Percentiles rank a stretch among this genome's conserved stretches.
phyloP scores from a whole-genome alignment of 2,888 invertebrate genomes.

The Autographa pulchrina region DNA sequence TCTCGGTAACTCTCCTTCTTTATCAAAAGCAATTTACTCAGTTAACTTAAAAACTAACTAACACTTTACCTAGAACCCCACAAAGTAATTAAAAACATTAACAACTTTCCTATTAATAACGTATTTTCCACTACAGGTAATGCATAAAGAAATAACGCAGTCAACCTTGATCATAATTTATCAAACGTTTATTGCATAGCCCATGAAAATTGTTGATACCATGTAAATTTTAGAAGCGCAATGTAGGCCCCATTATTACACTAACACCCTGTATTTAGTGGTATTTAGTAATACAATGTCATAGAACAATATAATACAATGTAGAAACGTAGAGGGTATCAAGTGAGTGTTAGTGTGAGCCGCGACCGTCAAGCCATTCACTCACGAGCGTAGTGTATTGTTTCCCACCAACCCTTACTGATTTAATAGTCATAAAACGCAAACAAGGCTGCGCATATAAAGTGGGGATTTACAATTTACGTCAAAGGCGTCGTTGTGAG shows the following conservation, averaged over 20 bases:
- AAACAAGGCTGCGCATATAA: conserved; percentile 56
- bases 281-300: conserved; percentile 20
- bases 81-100: conserved; percentile 1
- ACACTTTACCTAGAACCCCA: neutral
- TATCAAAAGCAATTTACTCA: neutral
- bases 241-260: conserved; percentile 40
- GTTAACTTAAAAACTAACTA: neutral
- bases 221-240: conserved; percentile 44
- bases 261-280: conserved; percentile 43
- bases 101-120: neutral
- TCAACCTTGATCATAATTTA: no score
- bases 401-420: conserved; percentile 48
- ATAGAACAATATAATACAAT: conserved; percentile 15
- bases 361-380: conserved; percentile 20
- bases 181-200: conserved; percentile 8
- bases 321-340: conserved; percentile 13
- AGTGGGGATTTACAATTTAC: conserved; percentile 49
- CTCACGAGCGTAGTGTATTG: conserved; percentile 28
- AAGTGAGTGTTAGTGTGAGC: conserved; percentile 10
- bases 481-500: conserved; percentile 40
- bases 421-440: conserved; percentile 57
- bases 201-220: conserved; percentile 40
- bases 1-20: neutral
- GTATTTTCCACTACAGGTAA: neutral
- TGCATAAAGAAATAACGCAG: neutral